Evolutionary conservation across 2,888 invertebrate genomes (phyloP), one percentile per base, ranked within the genome.

Genomic region (Pyrochroa serraticornis): DNA sequence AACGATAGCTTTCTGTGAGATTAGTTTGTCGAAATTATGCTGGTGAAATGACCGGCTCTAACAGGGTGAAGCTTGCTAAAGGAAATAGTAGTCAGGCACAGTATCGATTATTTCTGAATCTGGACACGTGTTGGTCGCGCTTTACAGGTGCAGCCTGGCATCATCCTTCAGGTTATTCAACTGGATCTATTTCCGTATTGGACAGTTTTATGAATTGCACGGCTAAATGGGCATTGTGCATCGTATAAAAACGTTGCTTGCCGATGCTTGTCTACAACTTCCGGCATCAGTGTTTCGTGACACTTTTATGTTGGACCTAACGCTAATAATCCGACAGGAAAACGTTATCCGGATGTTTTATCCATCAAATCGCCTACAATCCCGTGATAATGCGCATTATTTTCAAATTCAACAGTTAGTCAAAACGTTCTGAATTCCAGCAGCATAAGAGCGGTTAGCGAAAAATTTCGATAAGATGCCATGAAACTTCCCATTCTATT

Each of bases 161-260:
- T 14, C 50, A 35, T 50, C 43, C 39, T 45, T 38, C 41, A 33
- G 56, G 56, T 56, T 43, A 44, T 56, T 56, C 56, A 56, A 56
- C 56, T 56, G 56, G 9, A 39, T 56, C 46, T 56, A 56, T 50
- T 56, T 56, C 56, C 56, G 56, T 47, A 50, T 50, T 39, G 30
- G 49, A 50, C 33, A 33, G 34, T 38, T 50, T 49, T 50, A 56
- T 45, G 45, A 56, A 56, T 50, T 48, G 41, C 45, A 50, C 10
- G 35, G 31, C 10, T 48, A 47, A 54, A 50, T 42, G 50, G 22
- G 9, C 38, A 42, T 44, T 52, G 8, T 52, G 52, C 14, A 36
- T 42, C 22, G 22, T 22, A 22, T 22, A 22, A 42, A 14, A 10
- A 35, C 9, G 31, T 14, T 9, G 38, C 31, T 48, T 9, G 14